Base-by-base conservation (phyloP, 2,797 vertebrate species). In the Phrynocephalus guinanensis region DNA sequence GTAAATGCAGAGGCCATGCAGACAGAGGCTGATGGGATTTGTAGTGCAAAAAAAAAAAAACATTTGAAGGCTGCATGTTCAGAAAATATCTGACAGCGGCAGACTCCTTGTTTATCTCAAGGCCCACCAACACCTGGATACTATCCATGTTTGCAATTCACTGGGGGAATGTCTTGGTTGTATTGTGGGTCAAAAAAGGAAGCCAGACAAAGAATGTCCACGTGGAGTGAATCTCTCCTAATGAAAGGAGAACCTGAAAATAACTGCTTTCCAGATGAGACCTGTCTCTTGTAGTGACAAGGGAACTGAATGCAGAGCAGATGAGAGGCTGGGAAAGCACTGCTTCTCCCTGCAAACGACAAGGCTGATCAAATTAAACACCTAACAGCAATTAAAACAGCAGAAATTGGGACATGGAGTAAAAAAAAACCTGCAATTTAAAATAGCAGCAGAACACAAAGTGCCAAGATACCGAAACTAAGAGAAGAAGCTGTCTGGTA, bases 301-400 rank as follows among this genome's bases (percentile, higher is more conserved):
- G 90, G 91, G 91, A 94, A 88, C 0, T 84, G 85, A 0, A 68
- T 6, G 6, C 26, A 30, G 16, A 33, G 3, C 60, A 13, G 11
- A 1, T 88, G 90, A 91, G 93, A 93, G 92, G 87, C 1, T 88
- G 90, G 91, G 91, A 93, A 88, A 94, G 86, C 82, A 92, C 90
- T 89, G 92, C 91, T 93, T 66, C 82, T 68, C 90, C 91, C 91
- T 91, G 86, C 93, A 90, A 92, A 90, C 94, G 91, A 95, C 93
- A 95, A 92, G 88, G 79, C 94, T 94, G 94, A 94, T 95, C 94
- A 94, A 95, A 95, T 94, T 93, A 95, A 95, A 93, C 91, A 90
- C 83, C 85, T 63, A 85, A 89, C 93, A 83, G 77, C 87, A 93
- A 94, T 93, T 93, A 93, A 93, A 93, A 90, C 79, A 83, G 28